phyloP scores from a whole-genome alignment of 1,140 invertebrate genomes.

The Drosophila funebris region DNA sequence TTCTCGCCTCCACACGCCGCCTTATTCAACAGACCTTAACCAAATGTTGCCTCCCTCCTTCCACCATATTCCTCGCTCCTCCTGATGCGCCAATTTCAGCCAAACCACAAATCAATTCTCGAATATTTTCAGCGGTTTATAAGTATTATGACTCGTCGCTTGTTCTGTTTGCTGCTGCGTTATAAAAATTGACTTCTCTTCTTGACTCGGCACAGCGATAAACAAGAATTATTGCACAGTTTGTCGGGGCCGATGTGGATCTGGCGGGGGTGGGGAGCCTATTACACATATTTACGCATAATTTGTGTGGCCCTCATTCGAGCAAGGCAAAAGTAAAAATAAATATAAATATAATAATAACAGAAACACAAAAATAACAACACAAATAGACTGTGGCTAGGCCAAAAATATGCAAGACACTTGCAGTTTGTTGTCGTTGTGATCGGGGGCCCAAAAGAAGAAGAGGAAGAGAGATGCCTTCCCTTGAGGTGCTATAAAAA shows the following conservation, averaged over 20 bases:
- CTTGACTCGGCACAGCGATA: constrained; percentile 77
- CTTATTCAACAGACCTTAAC: too few species aligned
- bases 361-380: constrained; percentile 9
- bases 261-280: not conserved
- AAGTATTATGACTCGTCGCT: constrained; percentile 15
- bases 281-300: constrained; percentile 75
- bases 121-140: constrained; percentile 41
- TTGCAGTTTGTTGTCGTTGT: constrained; percentile 48
- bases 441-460: not conserved
- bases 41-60: too few species aligned
- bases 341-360: constrained; percentile 1
- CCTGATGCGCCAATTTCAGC: constrained; percentile 59
- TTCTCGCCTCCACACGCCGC: too few species aligned
- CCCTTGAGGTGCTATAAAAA: constrained; percentile 65
- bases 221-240: constrained; percentile 59
- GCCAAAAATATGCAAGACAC: constrained; percentile 70
- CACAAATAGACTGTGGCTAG: constrained; percentile 56
- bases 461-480: too few species aligned
- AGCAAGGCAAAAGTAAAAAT: constrained; percentile 29
- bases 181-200: constrained; percentile 80
- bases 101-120: constrained; percentile 72
- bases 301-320: constrained; percentile 69
- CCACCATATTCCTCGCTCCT: too few species aligned
- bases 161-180: constrained; percentile 31
- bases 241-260: not conserved